These are phyloP conservation scores for Siniperca undulata DNA, from an alignment of 2,797 vertebrate genomes.

Conservation along the genomic window DNA sequence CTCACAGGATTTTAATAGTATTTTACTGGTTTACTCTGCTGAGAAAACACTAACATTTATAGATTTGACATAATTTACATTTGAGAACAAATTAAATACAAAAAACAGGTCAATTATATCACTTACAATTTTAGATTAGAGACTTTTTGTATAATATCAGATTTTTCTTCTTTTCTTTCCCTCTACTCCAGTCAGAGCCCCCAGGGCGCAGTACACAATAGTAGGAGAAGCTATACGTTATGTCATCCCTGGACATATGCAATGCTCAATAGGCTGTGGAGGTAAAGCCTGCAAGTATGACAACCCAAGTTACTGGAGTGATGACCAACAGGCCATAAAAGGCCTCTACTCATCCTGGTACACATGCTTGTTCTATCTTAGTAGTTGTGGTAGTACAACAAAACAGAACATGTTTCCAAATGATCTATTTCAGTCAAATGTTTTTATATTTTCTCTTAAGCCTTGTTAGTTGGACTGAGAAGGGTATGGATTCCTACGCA, in stretches of 20 bases:
- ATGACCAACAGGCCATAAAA: constrained; percentile 92
- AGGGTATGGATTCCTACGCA: not conserved
- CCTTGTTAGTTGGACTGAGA: not conserved
- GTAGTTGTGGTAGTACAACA: not conserved
- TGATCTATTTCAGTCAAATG: not conserved
- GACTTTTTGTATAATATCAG: not conserved
- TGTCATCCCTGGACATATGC: constrained; percentile 91
- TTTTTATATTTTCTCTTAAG: not conserved
- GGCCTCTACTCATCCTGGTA: constrained; percentile 98
- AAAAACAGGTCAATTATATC: not conserved
- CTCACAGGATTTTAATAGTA: not conserved
- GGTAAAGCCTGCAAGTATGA: constrained; percentile 97
- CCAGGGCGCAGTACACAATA: constrained; percentile 92
- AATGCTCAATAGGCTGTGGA: constrained; percentile 94
- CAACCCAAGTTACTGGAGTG: constrained; percentile 91
- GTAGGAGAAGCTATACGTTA: constrained; percentile 93
- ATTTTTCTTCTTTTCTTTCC: not conserved
- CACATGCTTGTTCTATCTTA: not conserved
- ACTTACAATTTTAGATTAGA: not conserved
- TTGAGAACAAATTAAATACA: not conserved
- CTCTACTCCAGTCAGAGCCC: constrained; percentile 84
- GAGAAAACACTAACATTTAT: not conserved
- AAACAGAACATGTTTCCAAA: not conserved
- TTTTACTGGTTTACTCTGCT: not conserved
- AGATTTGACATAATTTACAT: not conserved